These are phyloP conservation scores for Zelleria hepariella DNA, from an alignment of 2,888 invertebrate species.

Conservation along the genomic window DNA sequence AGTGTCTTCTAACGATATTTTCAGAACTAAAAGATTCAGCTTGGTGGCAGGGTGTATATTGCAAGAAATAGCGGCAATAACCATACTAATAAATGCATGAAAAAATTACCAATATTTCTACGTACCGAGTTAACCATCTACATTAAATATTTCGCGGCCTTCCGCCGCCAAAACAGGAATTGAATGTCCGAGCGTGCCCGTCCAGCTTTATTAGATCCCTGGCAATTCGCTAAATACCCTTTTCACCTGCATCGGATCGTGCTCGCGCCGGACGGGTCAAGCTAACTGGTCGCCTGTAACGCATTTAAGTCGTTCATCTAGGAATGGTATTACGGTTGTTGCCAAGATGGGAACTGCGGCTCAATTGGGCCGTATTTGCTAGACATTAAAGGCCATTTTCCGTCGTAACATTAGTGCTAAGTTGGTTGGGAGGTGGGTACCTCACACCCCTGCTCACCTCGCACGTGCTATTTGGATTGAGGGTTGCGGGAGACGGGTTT, in stretches of 20 bases:
- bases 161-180: constrained; percentile 61
- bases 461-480: constrained; percentile 26
- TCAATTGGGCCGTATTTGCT: not conserved
- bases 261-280: constrained; percentile 23
- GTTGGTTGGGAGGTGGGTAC: constrained; percentile 25
- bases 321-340: constrained; percentile 59
- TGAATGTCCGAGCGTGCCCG: constrained; percentile 29
- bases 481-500: constrained; percentile 24
- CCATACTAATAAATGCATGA: too few species aligned
- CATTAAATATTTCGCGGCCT: constrained; percentile 19
- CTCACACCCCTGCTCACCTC: constrained; percentile 21
- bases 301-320: constrained; percentile 68
- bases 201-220: constrained; percentile 34
- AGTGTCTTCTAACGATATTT: too few species aligned
- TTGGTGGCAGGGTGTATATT: too few species aligned
- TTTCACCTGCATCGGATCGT: constrained; percentile 15
- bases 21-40: too few species aligned
- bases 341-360: not conserved
- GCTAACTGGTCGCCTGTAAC: constrained; percentile 47
- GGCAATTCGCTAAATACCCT: constrained; percentile 20
- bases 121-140: not conserved
- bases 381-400: constrained; percentile 17
- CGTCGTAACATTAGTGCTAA: not conserved
- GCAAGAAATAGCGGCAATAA: too few species aligned
- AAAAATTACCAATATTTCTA: too few species aligned